Evolutionary conservation across 2,113 vertebrate genomes (phyloP).

Genomic region (Charadrius vociferus): DNA sequence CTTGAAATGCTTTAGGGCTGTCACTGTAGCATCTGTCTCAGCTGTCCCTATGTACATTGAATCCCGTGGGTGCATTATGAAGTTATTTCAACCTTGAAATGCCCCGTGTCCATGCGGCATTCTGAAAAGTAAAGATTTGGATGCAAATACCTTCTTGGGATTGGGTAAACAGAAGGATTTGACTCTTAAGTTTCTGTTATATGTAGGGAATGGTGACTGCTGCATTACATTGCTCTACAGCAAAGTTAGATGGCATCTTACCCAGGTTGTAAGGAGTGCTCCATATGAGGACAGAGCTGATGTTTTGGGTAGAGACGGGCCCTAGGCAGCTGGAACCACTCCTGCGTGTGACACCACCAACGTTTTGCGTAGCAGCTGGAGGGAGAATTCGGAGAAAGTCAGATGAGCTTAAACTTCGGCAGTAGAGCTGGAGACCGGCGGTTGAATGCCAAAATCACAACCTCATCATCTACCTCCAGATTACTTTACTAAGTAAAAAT

Average conservation of each 20-base stretch:
- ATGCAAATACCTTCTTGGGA: not conserved
- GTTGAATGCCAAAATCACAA: not conserved
- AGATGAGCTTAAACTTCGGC: not conserved
- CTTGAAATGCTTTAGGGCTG: no score
- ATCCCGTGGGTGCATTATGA: not conserved
- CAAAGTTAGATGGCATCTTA: not conserved
- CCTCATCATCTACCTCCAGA: not conserved
- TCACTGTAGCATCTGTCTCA: no score
- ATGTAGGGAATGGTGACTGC: not conserved
- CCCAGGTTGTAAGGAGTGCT: not conserved
- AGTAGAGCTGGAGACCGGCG: not conserved
- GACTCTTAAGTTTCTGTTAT: not conserved
- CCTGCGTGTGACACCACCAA: not conserved
- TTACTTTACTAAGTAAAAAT: not conserved
- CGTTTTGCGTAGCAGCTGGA: not conserved
- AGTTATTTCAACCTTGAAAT: not conserved
- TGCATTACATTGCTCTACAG: not conserved
- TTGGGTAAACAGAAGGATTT: not conserved
- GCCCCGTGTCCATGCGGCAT: rapidly evolving
- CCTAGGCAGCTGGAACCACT: not conserved
- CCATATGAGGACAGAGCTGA: rapidly evolving
- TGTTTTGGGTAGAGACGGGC: not conserved
- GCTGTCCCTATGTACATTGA: not conserved
- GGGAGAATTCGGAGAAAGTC: not conserved
- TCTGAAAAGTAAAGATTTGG: not conserved